Conservation (phyloP, 2,888 invertebrate species). For the Lacanobia oleracea region DNA sequence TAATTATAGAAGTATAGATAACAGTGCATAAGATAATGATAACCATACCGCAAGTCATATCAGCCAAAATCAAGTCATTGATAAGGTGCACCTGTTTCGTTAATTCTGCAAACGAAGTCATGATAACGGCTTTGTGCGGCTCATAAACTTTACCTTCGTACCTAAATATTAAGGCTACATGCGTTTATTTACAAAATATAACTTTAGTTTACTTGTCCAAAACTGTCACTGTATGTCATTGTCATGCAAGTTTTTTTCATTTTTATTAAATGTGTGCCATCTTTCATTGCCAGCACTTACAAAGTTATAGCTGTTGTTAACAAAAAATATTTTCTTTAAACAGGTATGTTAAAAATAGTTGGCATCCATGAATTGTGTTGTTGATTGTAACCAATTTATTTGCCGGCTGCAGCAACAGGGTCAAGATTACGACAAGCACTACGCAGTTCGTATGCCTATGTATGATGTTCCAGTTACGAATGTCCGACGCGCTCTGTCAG, state of each 20-base stretch:
- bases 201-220: not conserved
- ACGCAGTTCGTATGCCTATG: constrained; percentile 70
- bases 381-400: constrained; percentile 69
- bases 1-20: too few species aligned
- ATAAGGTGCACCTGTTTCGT: constrained; percentile 80
- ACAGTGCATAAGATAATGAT: not conserved
- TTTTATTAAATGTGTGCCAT: not conserved
- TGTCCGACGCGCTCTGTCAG: constrained; percentile 78
- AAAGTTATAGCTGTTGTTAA: not conserved
- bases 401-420: constrained; percentile 71
- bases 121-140: constrained; percentile 25
- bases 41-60: constrained; percentile 78
- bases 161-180: not conserved
- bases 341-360: constrained; percentile 37
- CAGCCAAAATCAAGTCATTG: constrained; percentile 81
- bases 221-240: constrained; percentile 9
- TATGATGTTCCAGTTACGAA: constrained; percentile 79
- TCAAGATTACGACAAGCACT: constrained; percentile 77
- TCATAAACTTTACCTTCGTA: not conserved
- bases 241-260: constrained; percentile 5
- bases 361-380: constrained; percentile 36
- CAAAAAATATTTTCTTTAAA: not conserved
- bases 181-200: not conserved
- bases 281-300: constrained; percentile 26
- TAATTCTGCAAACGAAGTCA: constrained; percentile 78